phyloP scores from a whole-genome alignment of 2,113 vertebrate genomes.

The Emydocephalus ijimae region DNA sequence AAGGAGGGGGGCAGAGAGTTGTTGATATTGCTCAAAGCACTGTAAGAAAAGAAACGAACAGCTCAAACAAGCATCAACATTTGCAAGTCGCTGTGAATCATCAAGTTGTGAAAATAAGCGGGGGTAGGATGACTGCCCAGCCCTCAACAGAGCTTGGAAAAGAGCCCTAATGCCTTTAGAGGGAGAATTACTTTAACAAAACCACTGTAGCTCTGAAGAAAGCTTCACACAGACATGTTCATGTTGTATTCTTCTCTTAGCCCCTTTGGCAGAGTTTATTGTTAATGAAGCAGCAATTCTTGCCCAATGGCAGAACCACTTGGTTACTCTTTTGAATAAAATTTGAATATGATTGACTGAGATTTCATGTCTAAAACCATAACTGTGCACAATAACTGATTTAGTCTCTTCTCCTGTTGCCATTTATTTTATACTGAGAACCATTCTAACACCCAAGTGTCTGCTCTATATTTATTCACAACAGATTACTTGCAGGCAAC shows the following conservation, averaged over 20 bases:
- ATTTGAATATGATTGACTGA: slow-evolving; percentile 52
- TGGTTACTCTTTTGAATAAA: slow-evolving; percentile 54
- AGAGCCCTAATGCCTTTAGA: slow-evolving; percentile 60
- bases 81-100: slow-evolving; percentile 48
- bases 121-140: slow-evolving; percentile 47
- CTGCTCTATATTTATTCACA: background rate
- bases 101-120: slow-evolving; percentile 60
- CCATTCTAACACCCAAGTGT: background rate
- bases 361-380: slow-evolving; percentile 51
- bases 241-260: slow-evolving; percentile 52
- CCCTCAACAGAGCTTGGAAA: slow-evolving; percentile 59
- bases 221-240: slow-evolving; percentile 41
- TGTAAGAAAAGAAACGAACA: slow-evolving; percentile 52
- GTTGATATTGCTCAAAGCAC: slow-evolving; percentile 54
- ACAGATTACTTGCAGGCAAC: background rate
- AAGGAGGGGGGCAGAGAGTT: slow-evolving; percentile 15
- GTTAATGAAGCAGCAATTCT: slow-evolving; percentile 63
- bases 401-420: slow-evolving; percentile 38
- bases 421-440: slow-evolving; percentile 8
- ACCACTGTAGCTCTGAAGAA: slow-evolving; percentile 31
- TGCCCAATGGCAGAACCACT: slow-evolving; percentile 55
- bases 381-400: slow-evolving; percentile 44
- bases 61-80: slow-evolving; percentile 42
- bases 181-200: slow-evolving; percentile 49
- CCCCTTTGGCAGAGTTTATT: slow-evolving; percentile 49